Conservation (phyloP, 2,113 vertebrate genomes). For the Dolichotis patagonum region DNA sequence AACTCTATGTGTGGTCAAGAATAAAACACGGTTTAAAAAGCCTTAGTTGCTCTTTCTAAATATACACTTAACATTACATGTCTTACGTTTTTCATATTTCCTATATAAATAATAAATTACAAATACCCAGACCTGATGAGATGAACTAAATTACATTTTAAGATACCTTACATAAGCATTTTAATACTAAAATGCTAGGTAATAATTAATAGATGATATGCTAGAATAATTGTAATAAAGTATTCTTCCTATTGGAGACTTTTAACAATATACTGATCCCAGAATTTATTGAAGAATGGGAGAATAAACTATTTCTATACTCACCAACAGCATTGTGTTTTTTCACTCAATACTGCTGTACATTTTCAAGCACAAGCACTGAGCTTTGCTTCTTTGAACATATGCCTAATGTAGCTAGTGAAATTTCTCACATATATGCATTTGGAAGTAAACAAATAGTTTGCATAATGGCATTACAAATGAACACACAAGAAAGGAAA, state of each 20-base stretch:
- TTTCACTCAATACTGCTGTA: background rate
- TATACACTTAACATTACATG: background rate
- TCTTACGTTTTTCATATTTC: background rate
- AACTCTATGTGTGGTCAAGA: background rate
- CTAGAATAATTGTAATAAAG: background rate
- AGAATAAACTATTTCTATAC: background rate
- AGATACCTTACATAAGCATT: background rate
- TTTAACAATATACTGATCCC: background rate
- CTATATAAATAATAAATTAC: background rate
- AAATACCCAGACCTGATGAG: background rate
- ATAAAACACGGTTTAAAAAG: background rate
- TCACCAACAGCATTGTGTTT: background rate
- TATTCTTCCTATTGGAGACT: background rate
- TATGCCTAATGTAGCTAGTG: background rate
- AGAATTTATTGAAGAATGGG: background rate
- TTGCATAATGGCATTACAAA: background rate
- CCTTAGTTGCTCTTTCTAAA: background rate
- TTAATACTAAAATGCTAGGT: background rate
- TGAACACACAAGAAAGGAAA: background rate
- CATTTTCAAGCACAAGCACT: background rate
- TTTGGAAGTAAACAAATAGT: background rate
- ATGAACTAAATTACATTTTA: background rate
- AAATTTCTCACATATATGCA: background rate
- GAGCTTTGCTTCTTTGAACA: background rate
- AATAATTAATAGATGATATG: background rate